These are phyloP conservation scores for Atopsyche davidsoni DNA, from an alignment of 1,140 invertebrate species.

Conservation along the genomic window DNA sequence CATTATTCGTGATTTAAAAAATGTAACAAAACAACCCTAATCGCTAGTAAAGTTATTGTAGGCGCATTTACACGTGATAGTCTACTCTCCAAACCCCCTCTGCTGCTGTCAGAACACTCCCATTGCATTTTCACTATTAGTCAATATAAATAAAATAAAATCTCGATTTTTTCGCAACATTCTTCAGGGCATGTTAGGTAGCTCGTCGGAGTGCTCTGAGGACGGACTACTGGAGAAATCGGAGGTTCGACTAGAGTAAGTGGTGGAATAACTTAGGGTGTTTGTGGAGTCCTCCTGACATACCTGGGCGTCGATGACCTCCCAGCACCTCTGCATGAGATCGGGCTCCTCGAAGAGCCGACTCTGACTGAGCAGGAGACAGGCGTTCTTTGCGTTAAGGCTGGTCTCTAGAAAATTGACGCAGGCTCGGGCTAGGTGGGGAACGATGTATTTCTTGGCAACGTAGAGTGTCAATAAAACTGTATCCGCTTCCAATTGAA, in stretches of 20 bases:
- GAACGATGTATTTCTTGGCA: conserved; percentile 91
- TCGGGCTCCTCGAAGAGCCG: conserved; percentile 87
- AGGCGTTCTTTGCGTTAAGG: conserved; percentile 87
- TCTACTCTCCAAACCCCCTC: too few relatives aligned
- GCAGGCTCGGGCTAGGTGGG: conserved; percentile 81
- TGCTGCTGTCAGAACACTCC: too few relatives aligned
- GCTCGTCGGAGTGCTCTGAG: conserved; percentile 7
- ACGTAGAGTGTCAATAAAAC: conserved; percentile 85
- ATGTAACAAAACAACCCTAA: too few relatives aligned
- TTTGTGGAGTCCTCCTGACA: conserved; percentile 10
- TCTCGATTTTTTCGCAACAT: too few relatives aligned
- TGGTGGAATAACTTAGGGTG: conserved; percentile 9
- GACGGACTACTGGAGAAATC: conserved; percentile 14
- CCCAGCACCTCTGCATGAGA: conserved; percentile 90
- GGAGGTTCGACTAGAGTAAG: conserved; percentile 7
- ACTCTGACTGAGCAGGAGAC: conserved; percentile 83
- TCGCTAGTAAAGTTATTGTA: too few relatives aligned
- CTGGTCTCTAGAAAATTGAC: conserved; percentile 89
- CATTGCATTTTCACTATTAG: too few relatives aligned
- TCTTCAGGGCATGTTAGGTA: conserved; percentile 10
- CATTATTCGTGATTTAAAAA: too few relatives aligned
- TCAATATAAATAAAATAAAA: too few relatives aligned
- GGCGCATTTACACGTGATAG: too few relatives aligned
- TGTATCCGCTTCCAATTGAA: conserved; percentile 84
- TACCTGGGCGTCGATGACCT: conserved; percentile 90